Base-by-base conservation (phyloP, 1,140 invertebrate genomes). In the Drosophila kepulauana region DNA sequence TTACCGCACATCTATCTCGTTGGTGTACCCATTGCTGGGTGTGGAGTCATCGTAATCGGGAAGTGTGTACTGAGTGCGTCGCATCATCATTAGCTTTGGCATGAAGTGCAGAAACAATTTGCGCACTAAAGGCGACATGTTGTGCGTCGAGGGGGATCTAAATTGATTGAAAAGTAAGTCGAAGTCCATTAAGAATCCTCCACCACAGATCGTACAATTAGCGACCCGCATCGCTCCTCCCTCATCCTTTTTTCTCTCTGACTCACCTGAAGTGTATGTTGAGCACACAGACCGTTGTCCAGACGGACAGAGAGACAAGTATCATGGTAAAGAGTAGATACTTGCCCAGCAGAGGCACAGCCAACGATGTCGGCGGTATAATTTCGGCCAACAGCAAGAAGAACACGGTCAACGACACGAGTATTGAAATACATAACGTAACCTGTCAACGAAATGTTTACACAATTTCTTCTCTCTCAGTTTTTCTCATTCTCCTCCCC, bases 301-400 rank as follows among this genome's bases (percentile, higher is more conserved):
- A 97, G 80, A 99, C 99, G 72, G 98, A 99, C 62, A 99, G 94
- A 15, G 98, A 99, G 61, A 99, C 98, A 75, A 99, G 94, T 76
- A 99, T 98, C 98, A 99, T 99, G 25, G 98, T 99, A 94, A 99
- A 99, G 64, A 99, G 94, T 58, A 97, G 94, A 93, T 98, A 98
- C 94, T 99, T 99, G 75, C 98, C 98, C 63, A 99, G 96, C 58
- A 99, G 93, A n/a, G 99, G 98, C 79, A 99, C 97, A 13, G 98
- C 98, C 75, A 99, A 94, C 13, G 98, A 99, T 15, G 99, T 99
- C 11, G 98, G 98, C 43, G 99, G 99, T 92, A 99, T 99, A 91
- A 99, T 98, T 94, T 99, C 98, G 63, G 98, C 98, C 86, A 99
- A 93, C 75, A 99, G 94, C 91, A 99, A 95, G 95, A 99, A 99